These are phyloP conservation scores for Phycodurus eques DNA, from an alignment of 2,113 vertebrate species.

Conservation along the genomic window DNA sequence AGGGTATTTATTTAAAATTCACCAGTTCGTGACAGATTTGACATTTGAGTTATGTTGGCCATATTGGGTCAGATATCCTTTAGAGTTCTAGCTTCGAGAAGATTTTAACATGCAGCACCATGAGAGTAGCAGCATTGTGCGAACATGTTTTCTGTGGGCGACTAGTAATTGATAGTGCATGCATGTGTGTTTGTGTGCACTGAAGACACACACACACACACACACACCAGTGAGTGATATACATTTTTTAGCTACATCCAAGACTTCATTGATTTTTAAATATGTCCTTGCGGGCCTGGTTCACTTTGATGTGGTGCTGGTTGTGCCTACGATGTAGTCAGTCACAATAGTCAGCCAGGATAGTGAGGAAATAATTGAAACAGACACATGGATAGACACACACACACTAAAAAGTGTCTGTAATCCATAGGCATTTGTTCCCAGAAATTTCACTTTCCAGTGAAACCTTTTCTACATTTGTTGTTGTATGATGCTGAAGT, in stretches of 20 bases:
- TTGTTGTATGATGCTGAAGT: neutral
- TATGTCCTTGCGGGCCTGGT: slow-evolving; percentile 54
- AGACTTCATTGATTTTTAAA: slow-evolving; percentile 65
- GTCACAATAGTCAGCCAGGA: slow-evolving; percentile 25
- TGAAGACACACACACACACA: neutral
- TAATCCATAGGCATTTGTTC: slow-evolving; percentile 12
- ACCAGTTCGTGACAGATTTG: neutral
- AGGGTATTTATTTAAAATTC: neutral
- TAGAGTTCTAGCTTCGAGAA: neutral
- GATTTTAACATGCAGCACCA: neutral
- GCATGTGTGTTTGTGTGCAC: slow-evolving; percentile 34
- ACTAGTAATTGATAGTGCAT: slow-evolving; percentile 37
- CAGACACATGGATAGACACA: slow-evolving; percentile 21
- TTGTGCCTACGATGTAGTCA: slow-evolving; percentile 50
- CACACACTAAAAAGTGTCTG: slow-evolving; percentile 13
- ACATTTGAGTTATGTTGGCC: neutral
- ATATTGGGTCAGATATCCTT: neutral
- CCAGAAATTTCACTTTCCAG: slow-evolving; percentile 1
- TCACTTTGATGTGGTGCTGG: slow-evolving; percentile 60
- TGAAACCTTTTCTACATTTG: neutral
- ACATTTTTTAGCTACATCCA: slow-evolving; percentile 58
- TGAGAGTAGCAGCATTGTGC: neutral
- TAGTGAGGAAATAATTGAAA: slow-evolving; percentile 43
- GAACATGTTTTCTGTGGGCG: neutral
- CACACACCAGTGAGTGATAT: slow-evolving; percentile 40